Conservation (phyloP, 1,140 invertebrate species). For the Lepidotrigona ventralis region DNA sequence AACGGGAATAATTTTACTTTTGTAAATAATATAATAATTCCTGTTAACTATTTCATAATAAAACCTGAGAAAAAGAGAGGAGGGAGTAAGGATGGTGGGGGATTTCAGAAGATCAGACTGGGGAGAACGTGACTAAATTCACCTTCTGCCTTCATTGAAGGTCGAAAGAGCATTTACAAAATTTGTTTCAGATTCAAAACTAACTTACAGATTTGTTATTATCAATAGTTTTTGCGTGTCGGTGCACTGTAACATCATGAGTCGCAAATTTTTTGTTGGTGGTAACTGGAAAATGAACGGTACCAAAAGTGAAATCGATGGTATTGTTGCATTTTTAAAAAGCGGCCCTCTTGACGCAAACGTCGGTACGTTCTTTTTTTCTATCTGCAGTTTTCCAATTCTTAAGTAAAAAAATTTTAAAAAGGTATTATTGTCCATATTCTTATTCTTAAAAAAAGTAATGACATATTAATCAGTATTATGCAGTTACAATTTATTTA, state of each 20-base stretch:
- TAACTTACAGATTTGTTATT: neutral
- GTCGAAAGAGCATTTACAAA: conserved; percentile 58
- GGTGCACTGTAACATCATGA: conserved; percentile 76
- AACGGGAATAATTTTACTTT: neutral
- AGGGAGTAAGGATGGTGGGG: conserved; percentile 12
- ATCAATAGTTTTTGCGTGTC: neutral
- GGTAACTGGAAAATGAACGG: conserved; percentile 99
- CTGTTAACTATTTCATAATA: neutral
- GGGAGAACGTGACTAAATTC: conserved; percentile 16
- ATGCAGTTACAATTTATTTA: too few relatives aligned
- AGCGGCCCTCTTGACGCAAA: conserved; percentile 88
- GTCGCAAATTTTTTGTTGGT: conserved; percentile 98
- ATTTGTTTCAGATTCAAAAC: conserved; percentile 15
- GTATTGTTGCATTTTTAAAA: conserved; percentile 91
- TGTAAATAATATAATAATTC: neutral
- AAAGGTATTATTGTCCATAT: neutral
- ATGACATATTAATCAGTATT: neutral
- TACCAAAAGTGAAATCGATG: conserved; percentile 88
- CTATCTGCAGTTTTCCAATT: neutral
- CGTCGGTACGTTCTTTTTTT: conserved; percentile 84
- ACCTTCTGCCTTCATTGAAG: conserved; percentile 63
- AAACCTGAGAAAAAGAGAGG: neutral
- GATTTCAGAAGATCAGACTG: neutral
- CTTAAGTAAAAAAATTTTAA: neutral
- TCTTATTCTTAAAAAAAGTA: neutral